These are phyloP conservation scores for Hafferia zeledoni DNA, from an alignment of 2,797 vertebrate species.

Conservation along the genomic window DNA sequence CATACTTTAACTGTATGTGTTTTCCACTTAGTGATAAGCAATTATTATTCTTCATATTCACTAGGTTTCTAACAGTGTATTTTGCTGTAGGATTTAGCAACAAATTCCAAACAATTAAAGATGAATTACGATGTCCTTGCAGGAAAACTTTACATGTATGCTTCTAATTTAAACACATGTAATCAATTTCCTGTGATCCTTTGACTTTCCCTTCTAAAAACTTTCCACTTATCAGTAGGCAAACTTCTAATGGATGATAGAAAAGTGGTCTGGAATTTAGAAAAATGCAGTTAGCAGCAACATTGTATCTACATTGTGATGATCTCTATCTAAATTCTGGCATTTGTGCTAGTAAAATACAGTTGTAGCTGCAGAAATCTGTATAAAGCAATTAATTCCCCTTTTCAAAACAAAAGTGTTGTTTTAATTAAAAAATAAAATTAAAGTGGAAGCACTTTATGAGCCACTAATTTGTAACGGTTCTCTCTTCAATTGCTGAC, in stretches of 20 bases:
- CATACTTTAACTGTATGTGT: background rate
- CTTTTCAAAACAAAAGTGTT: background rate
- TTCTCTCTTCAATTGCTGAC: background rate
- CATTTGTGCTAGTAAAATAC: background rate
- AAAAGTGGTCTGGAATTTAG: background rate
- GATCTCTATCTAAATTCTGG: background rate
- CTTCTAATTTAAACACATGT: background rate
- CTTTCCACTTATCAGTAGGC: background rate
- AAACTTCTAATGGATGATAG: background rate
- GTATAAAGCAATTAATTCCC: background rate
- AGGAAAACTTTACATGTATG: background rate
- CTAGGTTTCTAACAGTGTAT: background rate
- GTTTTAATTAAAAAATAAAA: background rate
- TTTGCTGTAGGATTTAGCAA: background rate
- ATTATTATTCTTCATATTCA: background rate
- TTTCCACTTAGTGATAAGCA: background rate
- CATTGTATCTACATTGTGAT: background rate
- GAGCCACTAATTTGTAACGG: accelerated
- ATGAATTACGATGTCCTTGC: background rate
- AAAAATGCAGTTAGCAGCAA: background rate
- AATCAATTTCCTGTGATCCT: background rate
- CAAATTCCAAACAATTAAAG: background rate
- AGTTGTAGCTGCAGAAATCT: background rate
- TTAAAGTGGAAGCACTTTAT: background rate
- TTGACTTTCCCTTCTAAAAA: background rate